A percentile compares a stretch with the other conserved stretches of the same genome.
Evolutionary conservation across 2,797 vertebrate species (phyloP).

Genomic region (Acipenser oxyrinchus): DNA sequence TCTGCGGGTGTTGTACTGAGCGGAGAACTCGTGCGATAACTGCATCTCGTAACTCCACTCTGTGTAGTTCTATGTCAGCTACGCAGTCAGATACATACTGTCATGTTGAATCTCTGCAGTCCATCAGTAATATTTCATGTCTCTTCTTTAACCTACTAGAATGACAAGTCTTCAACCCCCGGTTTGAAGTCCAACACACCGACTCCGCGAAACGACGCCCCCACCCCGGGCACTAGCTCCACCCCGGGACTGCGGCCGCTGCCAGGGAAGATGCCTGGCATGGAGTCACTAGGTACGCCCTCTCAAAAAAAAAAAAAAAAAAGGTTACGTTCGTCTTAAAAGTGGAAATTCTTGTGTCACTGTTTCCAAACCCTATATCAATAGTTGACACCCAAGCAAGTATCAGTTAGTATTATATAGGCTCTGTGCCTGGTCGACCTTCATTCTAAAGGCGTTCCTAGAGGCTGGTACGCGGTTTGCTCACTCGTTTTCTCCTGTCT

Average conservation of each 20-base stretch:
- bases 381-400: not conserved
- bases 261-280: slow-evolving; percentile 77
- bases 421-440: too few relatives aligned
- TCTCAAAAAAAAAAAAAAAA: not conserved
- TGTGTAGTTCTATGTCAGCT: too few relatives aligned
- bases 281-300: slow-evolving; percentile 59
- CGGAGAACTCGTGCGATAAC: slow-evolving; percentile 26
- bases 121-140: slow-evolving; percentile 2
- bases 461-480: too few relatives aligned
- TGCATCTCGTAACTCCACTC: too few relatives aligned
- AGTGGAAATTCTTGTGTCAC: fast-evolving
- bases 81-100: too few relatives aligned
- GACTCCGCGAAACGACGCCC: slow-evolving; percentile 82
- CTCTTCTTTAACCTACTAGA: slow-evolving; percentile 49
- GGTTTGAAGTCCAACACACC: slow-evolving; percentile 93
- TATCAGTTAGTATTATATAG: too few relatives aligned
- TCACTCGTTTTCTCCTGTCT: not conserved
- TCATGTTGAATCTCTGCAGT: too few relatives aligned
- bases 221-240: slow-evolving; percentile 86
- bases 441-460: too few relatives aligned
- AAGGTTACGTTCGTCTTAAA: not conserved
- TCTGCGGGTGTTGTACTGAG: slow-evolving; percentile 30
- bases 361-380: fast-evolving
- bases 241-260: slow-evolving; percentile 83
- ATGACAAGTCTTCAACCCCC: slow-evolving; percentile 89